Evolutionary conservation across 2,888 invertebrate species (phyloP), one percentile per base, ranked within the genome.

Genomic region (Microctonus hyperodae): DNA sequence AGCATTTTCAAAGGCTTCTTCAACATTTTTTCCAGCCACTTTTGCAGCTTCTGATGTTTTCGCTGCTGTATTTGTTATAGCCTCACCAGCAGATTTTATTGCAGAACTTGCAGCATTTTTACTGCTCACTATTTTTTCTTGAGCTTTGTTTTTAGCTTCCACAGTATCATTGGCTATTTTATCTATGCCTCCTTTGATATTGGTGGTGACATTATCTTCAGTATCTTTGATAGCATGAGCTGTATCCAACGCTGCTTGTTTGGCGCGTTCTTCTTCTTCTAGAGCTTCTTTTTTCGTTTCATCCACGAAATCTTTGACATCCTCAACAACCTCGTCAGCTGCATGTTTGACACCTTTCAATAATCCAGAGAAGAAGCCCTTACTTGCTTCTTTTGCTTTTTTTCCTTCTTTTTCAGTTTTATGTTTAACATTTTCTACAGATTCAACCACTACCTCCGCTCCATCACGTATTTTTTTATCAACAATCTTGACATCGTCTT

Each of bases 101-200:
- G 87, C 86, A 77, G 85, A 87, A 62, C 51, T 22, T 9, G 69
- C 23, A 22, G 67, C 28, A 50, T 69, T 62, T 48, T 65, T 64
- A 16, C 55, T 57, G 44, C 61, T 59, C 22, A 22, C 44, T 7
- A 73, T 11, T 53, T 65, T 64, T 2, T 67, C 53, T 59, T 65
- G 13, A 23, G 51, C 1, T 7, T 70, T 71, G 25, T 72, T 73
- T 25, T 67, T 68, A 4, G 71, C 55, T 6, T 51, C 68, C 61
- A 65, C 73, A 0, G 65, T 57, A 10, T 55, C 53, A 37, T 75
- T 71, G 2, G 67, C 13, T 11, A 66, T 53, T 62, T 67, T 65
- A 7, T 69, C 58, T n/a, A 51, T 23, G 16, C n/a, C 63, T 6
- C 64, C 58, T 10, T 69, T 44, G 10, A 70, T 10, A 48, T 69